phyloP scores from a whole-genome alignment of 2,113 vertebrate species.

The Pyrgilauda ruficollis region DNA sequence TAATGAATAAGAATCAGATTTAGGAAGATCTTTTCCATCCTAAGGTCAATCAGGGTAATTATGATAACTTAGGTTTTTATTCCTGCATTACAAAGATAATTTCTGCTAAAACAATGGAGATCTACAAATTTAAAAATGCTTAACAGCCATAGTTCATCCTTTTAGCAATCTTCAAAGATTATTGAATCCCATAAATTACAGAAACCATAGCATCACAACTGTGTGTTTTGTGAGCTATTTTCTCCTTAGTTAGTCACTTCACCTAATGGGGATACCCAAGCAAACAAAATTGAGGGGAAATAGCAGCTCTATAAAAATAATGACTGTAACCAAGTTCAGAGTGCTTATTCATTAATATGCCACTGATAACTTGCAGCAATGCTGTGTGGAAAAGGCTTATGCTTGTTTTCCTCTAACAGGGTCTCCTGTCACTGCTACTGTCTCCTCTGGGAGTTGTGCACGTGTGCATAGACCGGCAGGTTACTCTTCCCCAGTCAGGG shows the following conservation, averaged over 20 bases:
- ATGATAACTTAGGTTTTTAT: not conserved
- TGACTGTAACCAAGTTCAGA: not conserved
- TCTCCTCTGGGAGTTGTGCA: not conserved
- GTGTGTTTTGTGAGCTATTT: not conserved
- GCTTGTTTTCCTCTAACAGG: conserved; percentile 21
- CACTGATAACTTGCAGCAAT: not conserved
- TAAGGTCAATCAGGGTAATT: conserved; percentile 22
- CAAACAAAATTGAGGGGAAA: not conserved
- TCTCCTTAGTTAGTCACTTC: not conserved
- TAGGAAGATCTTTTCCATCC: conserved; percentile 10
- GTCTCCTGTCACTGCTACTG: not conserved
- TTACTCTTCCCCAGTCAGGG: not conserved
- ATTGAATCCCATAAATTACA: not conserved
- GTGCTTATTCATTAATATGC: conserved; percentile 22
- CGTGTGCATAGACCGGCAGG: not conserved
- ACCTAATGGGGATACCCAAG: not conserved
- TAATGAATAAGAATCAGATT: conserved; percentile 35
- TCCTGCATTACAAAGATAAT: not conserved
- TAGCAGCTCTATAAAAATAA: conserved; percentile 1
- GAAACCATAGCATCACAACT: not conserved
- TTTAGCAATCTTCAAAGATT: not conserved
- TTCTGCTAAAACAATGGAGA: not conserved
- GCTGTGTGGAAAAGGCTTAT: not conserved
- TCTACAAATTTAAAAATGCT: not conserved
- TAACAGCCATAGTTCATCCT: not conserved